A percentile compares a stretch with the other conserved stretches of the same genome.
Evolutionary conservation across 2,888 invertebrate genomes (phyloP).

Genomic region (Dasypolia templi): DNA sequence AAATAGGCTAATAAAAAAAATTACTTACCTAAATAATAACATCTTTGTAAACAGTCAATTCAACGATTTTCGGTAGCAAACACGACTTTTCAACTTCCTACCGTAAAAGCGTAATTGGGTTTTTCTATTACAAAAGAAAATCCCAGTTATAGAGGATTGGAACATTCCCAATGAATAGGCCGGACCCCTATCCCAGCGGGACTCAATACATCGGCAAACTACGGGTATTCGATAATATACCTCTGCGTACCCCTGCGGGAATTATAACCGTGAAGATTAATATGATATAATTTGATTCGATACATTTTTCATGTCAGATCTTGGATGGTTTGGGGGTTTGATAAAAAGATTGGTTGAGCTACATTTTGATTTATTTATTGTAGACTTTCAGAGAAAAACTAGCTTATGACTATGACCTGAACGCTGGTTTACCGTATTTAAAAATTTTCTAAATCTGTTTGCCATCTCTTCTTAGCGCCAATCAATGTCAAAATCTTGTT

Average conservation of each 20-base stretch:
- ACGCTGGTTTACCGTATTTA: neutral
- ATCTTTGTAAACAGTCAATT: neutral
- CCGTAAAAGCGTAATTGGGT: slow-evolving; percentile 56
- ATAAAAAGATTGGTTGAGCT: slow-evolving; percentile 1
- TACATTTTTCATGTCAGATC: slow-evolving; percentile 31
- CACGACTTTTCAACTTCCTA: slow-evolving; percentile 43
- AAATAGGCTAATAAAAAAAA: too few species aligned
- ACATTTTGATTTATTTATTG: neutral
- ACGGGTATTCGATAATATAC: slow-evolving; percentile 59
- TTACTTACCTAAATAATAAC: neutral
- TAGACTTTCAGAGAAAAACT: neutral
- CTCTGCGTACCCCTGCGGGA: slow-evolving; percentile 45
- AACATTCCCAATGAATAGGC: slow-evolving; percentile 58
- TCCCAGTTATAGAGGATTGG: slow-evolving; percentile 48
- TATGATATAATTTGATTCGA: slow-evolving; percentile 55
- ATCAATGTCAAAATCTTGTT: neutral
- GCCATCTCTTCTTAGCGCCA: neutral
- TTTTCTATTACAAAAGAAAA: slow-evolving; percentile 63
- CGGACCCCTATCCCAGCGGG: slow-evolving; percentile 50
- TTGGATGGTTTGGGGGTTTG: slow-evolving; percentile 3
- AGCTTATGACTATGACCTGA: too few species aligned
- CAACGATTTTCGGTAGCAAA: slow-evolving; percentile 7
- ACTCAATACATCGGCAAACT: slow-evolving; percentile 55
- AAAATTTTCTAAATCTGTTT: neutral
- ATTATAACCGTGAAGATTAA: slow-evolving; percentile 59